Conservation (phyloP, 2,113 vertebrate species). For the Phyllostomus hastatus region DNA sequence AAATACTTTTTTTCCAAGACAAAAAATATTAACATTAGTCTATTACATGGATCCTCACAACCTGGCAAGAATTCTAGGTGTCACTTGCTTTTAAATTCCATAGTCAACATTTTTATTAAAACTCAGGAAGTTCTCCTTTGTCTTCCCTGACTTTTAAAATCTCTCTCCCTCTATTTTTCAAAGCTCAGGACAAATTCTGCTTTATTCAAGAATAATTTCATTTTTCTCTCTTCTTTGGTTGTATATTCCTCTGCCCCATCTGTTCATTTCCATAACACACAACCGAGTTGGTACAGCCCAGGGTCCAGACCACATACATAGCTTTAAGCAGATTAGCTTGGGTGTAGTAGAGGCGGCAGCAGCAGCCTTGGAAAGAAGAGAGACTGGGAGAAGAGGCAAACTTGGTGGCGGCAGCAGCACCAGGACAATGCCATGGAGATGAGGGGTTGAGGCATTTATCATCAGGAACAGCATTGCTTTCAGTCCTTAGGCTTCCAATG, state of each 20-base stretch:
- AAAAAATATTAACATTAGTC: neutral
- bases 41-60: neutral
- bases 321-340: neutral
- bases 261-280: neutral
- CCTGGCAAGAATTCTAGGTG: neutral
- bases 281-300: neutral
- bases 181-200: neutral
- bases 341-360: rapidly evolving
- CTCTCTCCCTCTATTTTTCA: neutral
- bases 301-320: neutral
- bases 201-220: neutral
- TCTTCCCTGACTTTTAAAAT: neutral
- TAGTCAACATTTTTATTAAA: neutral
- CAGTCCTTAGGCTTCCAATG: neutral
- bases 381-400: neutral
- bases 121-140: neutral
- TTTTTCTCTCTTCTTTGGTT: neutral
- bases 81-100: neutral
- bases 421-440: too few relatives aligned
- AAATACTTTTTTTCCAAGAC: neutral
- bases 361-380: neutral
- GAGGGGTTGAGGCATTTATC: neutral
- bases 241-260: neutral
- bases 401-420: too few relatives aligned
- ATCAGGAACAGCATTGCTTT: neutral